phyloP scores from a whole-genome alignment of 2,113 vertebrate species.

The Phrynosoma platyrhinos region DNA sequence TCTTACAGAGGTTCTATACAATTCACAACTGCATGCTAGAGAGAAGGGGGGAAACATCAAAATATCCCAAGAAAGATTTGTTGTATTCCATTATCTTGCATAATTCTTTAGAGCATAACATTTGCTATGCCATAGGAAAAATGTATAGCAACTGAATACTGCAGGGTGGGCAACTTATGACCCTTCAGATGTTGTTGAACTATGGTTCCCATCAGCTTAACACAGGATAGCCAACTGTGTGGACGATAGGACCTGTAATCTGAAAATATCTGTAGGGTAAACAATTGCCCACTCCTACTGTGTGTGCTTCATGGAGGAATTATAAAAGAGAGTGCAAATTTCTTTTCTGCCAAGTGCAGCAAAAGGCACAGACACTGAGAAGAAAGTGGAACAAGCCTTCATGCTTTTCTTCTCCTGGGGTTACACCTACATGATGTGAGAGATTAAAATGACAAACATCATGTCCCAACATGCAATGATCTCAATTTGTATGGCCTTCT shows the following conservation, averaged over 20 bases:
- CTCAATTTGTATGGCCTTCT: background rate
- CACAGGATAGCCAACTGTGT: too few species aligned
- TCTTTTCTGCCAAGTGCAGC: background rate
- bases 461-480: conserved; percentile 9
- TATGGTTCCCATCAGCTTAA: too few species aligned
- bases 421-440: background rate
- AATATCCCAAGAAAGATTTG: too few species aligned
- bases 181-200: too few species aligned
- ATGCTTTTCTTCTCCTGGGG: background rate
- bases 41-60: background rate
- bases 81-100: too few species aligned
- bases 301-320: background rate
- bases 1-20: background rate
- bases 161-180: too few species aligned
- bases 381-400: background rate
- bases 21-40: background rate
- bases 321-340: background rate
- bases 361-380: background rate
- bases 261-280: too few species aligned
- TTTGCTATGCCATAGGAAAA: too few species aligned
- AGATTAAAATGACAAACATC: background rate
- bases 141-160: too few species aligned
- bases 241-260: too few species aligned
- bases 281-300: background rate
- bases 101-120: too few species aligned